These are phyloP conservation scores for Hydroisotoma schaefferi DNA, from an alignment of 2,888 invertebrate species.

Conservation along the genomic window DNA sequence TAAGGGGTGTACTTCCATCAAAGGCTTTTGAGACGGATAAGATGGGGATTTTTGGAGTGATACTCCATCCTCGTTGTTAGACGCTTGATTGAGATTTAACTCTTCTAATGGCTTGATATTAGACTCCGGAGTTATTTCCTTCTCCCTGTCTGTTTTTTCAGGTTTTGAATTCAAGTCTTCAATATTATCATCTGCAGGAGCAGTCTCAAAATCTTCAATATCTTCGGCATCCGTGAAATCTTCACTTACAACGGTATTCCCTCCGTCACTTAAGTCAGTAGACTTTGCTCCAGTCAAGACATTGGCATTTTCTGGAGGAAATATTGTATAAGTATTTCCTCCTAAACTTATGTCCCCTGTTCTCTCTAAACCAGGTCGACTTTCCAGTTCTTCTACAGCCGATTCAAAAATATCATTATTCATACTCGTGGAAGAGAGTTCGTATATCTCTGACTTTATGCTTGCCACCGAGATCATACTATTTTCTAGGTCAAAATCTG, in stretches of 20 bases:
- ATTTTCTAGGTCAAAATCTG: constrained; percentile 42
- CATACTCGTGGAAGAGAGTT: constrained; percentile 19
- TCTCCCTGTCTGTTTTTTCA: constrained; percentile 25
- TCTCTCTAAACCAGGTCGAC: too few relatives aligned
- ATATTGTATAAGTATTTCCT: constrained; percentile 39
- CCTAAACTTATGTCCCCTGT: constrained; percentile 27
- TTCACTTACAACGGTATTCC: constrained; percentile 38
- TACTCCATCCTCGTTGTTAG: too few relatives aligned
- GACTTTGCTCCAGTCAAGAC: constrained; percentile 29
- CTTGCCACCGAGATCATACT: constrained; percentile 48
- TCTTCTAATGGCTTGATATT: too few relatives aligned
- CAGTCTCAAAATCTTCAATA: constrained; percentile 40
- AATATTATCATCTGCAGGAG: constrained; percentile 26
- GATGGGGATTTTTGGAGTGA: too few relatives aligned
- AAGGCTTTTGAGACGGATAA: constrained; percentile 29
- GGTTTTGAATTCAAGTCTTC: neutral
- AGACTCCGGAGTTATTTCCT: too few relatives aligned
- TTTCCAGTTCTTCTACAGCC: constrained; percentile 26
- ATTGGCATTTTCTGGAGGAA: constrained; percentile 31
- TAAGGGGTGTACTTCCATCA: constrained; percentile 41
- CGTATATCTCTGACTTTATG: constrained; percentile 45
- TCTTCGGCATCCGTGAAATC: constrained; percentile 42
- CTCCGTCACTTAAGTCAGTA: constrained; percentile 35
- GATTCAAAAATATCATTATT: constrained; percentile 35
- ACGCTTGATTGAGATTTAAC: too few relatives aligned